Evolutionary conservation across 1,140 invertebrate species (phyloP).

Genomic region (Monochamus saltuarius): DNA sequence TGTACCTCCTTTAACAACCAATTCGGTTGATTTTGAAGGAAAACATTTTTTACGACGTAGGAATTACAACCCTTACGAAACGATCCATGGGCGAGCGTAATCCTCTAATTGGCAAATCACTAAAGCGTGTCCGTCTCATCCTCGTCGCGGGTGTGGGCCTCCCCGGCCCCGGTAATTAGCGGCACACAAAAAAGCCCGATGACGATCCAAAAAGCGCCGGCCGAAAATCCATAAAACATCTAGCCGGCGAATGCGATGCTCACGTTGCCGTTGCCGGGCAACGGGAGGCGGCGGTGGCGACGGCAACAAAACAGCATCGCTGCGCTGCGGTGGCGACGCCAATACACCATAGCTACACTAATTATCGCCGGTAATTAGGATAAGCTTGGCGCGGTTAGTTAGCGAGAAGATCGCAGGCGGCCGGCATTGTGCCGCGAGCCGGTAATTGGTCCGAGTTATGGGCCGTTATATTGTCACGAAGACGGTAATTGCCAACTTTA

Average conservation of each 20-base stretch:
- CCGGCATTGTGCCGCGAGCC: background rate
- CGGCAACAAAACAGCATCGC: constrained; percentile 23
- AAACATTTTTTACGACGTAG: too few species aligned
- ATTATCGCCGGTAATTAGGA: constrained; percentile 19
- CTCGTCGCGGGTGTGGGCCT: background rate
- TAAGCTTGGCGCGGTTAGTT: constrained; percentile 19
- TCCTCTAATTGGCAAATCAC: constrained; percentile 9
- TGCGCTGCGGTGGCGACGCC: constrained; percentile 11
- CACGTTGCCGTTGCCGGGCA: constrained; percentile 21
- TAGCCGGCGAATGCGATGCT: constrained; percentile 24
- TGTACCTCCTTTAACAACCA: too few species aligned
- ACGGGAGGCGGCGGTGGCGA: constrained; percentile 15
- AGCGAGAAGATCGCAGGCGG: background rate
- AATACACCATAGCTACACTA: constrained; percentile 11
- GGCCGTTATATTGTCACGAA: background rate
- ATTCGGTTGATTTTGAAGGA: too few species aligned
- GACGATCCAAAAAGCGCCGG: constrained; percentile 18
- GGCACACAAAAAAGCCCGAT: constrained; percentile 10
- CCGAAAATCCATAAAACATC: constrained; percentile 29
- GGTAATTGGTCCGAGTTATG: constrained; percentile 9
- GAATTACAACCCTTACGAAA: too few species aligned
- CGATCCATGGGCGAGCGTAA: background rate
- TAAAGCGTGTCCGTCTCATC: background rate
- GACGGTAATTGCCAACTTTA: too few species aligned
- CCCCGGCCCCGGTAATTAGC: constrained; percentile 5